Evolutionary conservation across 1,140 invertebrate genomes (phyloP), one percentile per base, ranked within the genome.

Genomic region (Cherax destructor): DNA sequence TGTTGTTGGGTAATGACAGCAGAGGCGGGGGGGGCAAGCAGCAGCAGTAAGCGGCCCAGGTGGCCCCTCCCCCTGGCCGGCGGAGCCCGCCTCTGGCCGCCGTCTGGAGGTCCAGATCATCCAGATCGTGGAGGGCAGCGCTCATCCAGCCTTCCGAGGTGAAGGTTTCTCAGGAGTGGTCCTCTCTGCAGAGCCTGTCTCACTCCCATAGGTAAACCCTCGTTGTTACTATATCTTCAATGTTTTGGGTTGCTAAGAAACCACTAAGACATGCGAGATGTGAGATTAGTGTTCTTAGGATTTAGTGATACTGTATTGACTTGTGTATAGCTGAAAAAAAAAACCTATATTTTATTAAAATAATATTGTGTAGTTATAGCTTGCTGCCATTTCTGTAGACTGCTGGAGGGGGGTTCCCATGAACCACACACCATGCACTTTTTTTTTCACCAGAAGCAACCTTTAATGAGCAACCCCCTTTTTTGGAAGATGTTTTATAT

Each of bases 101-200:
- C 93, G 94, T 52, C 92, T 94, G 92, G 94, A 94, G 59, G 94
- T 95, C 24, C 94, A 95, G 93, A 94, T 95, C 89, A 93, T 95
- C 59, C 94, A 94, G 86, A 94, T 95, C 79, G 94, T 94, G 49
- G 94, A 96, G 93, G 96, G 95, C 83, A 95, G 96, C 96, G 78
- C 95, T 98, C 52, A 97, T 98, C 92, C 96, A 97, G 92, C 97
- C 97, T 24, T 96, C 96, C 72, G 97, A 98, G 94, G 97, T 98
- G 91, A 96, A 96, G 91, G 95, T 97, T 52, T 96, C 96, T 90
- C 96, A 96, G 93, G 96, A 92, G 96, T 97, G 47, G 96, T 97
- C 69, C 96, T 96, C 93, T 96, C 96, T 80, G 97, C 97, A 5
- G 96, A 97, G 94, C 96, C 97, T 92, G 96, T 97, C 93, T 97